phyloP scores from a whole-genome alignment of 2,797 vertebrate species.

The Poecilia velifera region DNA sequence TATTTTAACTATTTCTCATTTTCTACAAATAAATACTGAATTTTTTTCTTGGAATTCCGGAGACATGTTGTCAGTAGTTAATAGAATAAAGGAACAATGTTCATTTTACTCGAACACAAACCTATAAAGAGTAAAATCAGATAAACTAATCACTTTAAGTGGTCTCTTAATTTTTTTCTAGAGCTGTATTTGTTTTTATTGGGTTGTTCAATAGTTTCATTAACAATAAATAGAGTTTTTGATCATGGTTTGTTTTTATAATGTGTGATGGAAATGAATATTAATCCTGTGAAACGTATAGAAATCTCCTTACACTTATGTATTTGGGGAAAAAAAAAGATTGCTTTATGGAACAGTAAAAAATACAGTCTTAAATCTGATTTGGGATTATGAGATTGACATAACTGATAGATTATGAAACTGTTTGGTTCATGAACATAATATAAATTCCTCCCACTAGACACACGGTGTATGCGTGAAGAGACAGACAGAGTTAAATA shows the following conservation, averaged over 20 bases:
- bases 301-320: neutral
- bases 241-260: neutral
- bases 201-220: too few species aligned
- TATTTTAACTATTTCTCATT: too few species aligned
- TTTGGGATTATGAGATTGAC: neutral
- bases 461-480: neutral
- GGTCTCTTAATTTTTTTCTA: too few species aligned
- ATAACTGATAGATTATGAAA: neutral
- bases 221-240: neutral
- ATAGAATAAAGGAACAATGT: too few species aligned
- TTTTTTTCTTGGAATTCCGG: too few species aligned
- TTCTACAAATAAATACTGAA: too few species aligned
- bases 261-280: neutral
- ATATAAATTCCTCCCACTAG: neutral
- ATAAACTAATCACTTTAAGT: too few species aligned
- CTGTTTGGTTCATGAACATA: neutral
- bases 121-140: too few species aligned
- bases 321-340: too few species aligned
- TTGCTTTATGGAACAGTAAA: neutral
- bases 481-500: conserved; percentile 9
- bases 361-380: neutral
- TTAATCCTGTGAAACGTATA: neutral
- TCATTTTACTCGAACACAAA: too few species aligned
- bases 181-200: too few species aligned
- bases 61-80: too few species aligned